phyloP scores from a whole-genome alignment of 53 echinoderm and acorn worm species.

The Stichopus horrens region DNA sequence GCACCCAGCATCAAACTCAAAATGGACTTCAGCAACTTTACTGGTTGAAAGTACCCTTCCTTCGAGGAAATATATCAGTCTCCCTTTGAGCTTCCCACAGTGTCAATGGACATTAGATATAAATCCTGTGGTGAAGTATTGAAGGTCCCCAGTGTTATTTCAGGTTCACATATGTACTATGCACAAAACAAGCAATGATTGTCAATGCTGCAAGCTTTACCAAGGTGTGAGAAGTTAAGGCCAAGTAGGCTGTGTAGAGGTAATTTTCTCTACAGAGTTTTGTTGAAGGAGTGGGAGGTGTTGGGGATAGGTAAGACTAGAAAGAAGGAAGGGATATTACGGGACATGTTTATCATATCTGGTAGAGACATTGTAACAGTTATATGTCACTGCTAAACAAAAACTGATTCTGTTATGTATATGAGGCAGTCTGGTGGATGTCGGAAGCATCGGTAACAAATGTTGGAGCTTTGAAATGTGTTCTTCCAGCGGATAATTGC shows the following conservation, averaged over 20 bases:
- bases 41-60: slow-evolving; percentile 51
- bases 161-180: neutral
- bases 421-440: too few relatives aligned
- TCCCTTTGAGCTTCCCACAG: neutral
- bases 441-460: too few relatives aligned
- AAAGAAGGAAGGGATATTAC: neutral
- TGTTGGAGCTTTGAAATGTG: too few relatives aligned
- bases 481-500: too few relatives aligned
- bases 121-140: neutral
- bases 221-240: neutral
- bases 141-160: neutral
- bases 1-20: slow-evolving; percentile 93
- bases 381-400: too few relatives aligned
- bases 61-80: neutral
- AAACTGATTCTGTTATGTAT: too few relatives aligned
- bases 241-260: neutral
- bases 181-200: too few relatives aligned
- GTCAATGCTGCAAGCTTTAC: neutral
- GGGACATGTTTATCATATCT: neutral
- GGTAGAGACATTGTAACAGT: too few relatives aligned
- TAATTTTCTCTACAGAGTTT: neutral
- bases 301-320: neutral
- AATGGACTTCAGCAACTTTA: slow-evolving; percentile 97
- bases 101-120: neutral
- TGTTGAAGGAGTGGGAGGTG: neutral